Percentiles rank a stretch among this genome's conserved stretches.
Conservation (phyloP, 2,888 invertebrate species). For the Zhuqinia jingwanae region DNA sequence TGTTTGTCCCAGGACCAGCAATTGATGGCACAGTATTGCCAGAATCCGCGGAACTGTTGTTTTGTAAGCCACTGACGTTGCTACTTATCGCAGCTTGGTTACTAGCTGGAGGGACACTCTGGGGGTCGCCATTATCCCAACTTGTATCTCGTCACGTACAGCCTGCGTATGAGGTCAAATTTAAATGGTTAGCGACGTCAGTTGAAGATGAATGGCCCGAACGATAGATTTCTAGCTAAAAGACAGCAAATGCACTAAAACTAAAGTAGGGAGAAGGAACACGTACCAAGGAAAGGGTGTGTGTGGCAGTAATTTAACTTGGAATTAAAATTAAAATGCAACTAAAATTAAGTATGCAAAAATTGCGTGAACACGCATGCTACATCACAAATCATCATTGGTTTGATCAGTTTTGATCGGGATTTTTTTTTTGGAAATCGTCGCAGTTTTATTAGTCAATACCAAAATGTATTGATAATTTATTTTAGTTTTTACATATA, state of each 20-base stretch:
- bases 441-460: too few relatives aligned
- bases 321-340: too few relatives aligned
- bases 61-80: constrained; percentile 55
- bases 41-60: neutral
- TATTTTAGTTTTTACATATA: too few relatives aligned
- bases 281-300: too few relatives aligned
- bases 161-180: constrained; percentile 27
- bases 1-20: constrained; percentile 2
- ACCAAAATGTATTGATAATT: too few relatives aligned
- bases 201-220: neutral
- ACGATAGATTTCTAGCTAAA: constrained; percentile 6
- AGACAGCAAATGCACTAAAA: neutral
- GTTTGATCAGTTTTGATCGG: too few relatives aligned
- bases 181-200: neutral
- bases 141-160: constrained; percentile 1
- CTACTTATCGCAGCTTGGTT: constrained; percentile 45
- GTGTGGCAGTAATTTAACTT: too few relatives aligned
- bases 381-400: too few relatives aligned
- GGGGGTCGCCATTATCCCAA: constrained; percentile 53
- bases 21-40: neutral
- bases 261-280: too few relatives aligned
- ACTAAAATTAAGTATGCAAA: too few relatives aligned
- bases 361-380: too few relatives aligned
- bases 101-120: constrained; percentile 82
- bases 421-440: too few relatives aligned